Evolutionary conservation across 2,113 vertebrate genomes (phyloP), one percentile per base, ranked within the genome.

Genomic region (Oreochromis spilurus): DNA sequence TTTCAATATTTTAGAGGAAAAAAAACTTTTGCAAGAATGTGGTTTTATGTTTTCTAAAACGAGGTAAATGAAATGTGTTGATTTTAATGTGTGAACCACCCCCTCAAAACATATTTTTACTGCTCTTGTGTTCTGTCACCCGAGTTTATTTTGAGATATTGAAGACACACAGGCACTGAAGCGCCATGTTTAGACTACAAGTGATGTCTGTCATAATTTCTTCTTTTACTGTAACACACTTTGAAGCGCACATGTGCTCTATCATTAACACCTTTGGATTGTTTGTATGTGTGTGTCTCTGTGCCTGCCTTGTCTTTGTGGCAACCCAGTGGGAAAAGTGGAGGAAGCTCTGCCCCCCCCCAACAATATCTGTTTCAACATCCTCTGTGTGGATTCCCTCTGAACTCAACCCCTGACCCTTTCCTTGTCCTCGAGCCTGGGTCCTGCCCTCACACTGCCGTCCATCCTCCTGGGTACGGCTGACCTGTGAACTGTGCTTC

Each of bases 401-500:
- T 95, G 93, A 96, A 94, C 91, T 91, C 94, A 79, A 94, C 94
- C 93, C 83, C 82, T 94, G 93, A 94, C 91, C 91, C 84, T 82
- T 45, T 82, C 84, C 93, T 91, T 93, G 94, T 95, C 90, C 92
- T 92, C 3, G 54, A 82, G 90, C 91, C 86, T 31, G 77, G 89
- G 86, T 91, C 81, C 78, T 92, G 91, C 82, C 88, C 91, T 88
- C 82, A 19, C 67, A 43, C 90, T 87, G 86, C 91, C 34, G 91
- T 88, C 86, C 88, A 21, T 82, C 94, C 95, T 94, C 93, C 92
- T 38, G 92, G 90, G 92, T 90, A 86, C 89, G 84, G 88, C 60
- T 83, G 92, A 96, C 94, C 96, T 96, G n/a, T 92, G 93, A 95
- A 84, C 94, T 92, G 16, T 90, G 91, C 91, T 89, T 95, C 70